Evolutionary conservation across 1,140 invertebrate genomes (phyloP).

Genomic region (Oncopodura yosiiana): DNA sequence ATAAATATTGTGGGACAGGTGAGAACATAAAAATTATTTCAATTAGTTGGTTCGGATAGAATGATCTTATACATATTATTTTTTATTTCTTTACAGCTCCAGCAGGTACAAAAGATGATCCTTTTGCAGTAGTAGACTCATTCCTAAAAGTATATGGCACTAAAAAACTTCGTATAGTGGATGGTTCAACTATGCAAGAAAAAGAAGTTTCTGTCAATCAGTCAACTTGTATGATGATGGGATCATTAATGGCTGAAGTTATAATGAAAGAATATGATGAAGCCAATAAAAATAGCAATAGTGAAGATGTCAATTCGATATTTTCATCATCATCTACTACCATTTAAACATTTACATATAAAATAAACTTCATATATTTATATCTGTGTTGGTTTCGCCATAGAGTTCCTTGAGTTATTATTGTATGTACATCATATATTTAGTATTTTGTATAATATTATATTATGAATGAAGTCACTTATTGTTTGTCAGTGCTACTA

Average conservation of each 20-base stretch:
- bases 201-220: constrained; percentile 27
- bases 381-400: too few species aligned
- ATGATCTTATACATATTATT: neutral
- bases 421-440: too few species aligned
- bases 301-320: too few species aligned
- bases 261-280: constrained; percentile 21
- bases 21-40: neutral
- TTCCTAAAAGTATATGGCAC: constrained; percentile 11
- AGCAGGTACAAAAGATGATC: constrained; percentile 7
- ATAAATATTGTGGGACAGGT: too few species aligned
- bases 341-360: too few species aligned
- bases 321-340: too few species aligned
- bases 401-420: too few species aligned
- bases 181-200: constrained; percentile 10
- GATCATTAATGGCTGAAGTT: constrained; percentile 22
- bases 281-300: neutral
- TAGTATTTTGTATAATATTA: too few species aligned
- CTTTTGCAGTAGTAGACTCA: constrained; percentile 13
- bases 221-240: constrained; percentile 25
- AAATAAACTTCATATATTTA: too few species aligned
- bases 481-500: too few species aligned
- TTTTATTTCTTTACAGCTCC: constrained; percentile 14
- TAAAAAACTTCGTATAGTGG: constrained; percentile 15
- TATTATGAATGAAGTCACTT: too few species aligned
- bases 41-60: neutral